phyloP scores from a whole-genome alignment of 2,797 vertebrate species.

The Moxostoma hubbsi region DNA sequence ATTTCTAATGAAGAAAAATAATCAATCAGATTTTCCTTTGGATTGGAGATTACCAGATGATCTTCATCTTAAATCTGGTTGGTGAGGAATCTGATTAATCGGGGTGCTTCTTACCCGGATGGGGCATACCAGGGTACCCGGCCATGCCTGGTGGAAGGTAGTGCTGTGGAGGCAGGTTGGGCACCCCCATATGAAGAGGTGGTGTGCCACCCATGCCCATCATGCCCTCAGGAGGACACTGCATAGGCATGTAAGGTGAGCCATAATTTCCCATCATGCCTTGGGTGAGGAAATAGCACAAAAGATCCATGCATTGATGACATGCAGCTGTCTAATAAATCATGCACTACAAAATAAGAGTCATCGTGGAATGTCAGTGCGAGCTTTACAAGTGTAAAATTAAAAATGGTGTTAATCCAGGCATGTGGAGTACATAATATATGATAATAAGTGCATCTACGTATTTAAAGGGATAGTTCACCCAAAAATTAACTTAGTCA shows the following conservation, averaged over 20 bases:
- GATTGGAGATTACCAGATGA: background rate
- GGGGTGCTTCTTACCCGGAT: slow-evolving; percentile 90
- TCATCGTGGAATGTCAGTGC: slow-evolving; percentile 9
- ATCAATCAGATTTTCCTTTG: background rate
- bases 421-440: background rate
- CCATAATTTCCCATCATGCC: slow-evolving; percentile 99
- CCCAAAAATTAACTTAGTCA: too few species aligned
- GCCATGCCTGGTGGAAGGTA: slow-evolving; percentile 95
- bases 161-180: slow-evolving; percentile 82
- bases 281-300: slow-evolving; percentile 79
- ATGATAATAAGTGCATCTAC: background rate
- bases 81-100: slow-evolving; percentile 33
- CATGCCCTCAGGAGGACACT: slow-evolving; percentile 98
- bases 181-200: slow-evolving; percentile 93
- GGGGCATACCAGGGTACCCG: slow-evolving; percentile 93
- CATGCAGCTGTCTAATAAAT: slow-evolving; percentile 88
- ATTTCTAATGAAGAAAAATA: background rate
- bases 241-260: slow-evolving; percentile 96
- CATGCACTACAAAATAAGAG: slow-evolving; percentile 75
- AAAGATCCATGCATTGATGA: slow-evolving; percentile 95
- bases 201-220: slow-evolving; percentile 98
- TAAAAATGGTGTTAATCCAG: slow-evolving; percentile 13
- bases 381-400: background rate
- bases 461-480: slow-evolving; percentile 2
- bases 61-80: background rate